phyloP scores from a whole-genome alignment of 2,113 vertebrate genomes.

The Rissa tridactyla region DNA sequence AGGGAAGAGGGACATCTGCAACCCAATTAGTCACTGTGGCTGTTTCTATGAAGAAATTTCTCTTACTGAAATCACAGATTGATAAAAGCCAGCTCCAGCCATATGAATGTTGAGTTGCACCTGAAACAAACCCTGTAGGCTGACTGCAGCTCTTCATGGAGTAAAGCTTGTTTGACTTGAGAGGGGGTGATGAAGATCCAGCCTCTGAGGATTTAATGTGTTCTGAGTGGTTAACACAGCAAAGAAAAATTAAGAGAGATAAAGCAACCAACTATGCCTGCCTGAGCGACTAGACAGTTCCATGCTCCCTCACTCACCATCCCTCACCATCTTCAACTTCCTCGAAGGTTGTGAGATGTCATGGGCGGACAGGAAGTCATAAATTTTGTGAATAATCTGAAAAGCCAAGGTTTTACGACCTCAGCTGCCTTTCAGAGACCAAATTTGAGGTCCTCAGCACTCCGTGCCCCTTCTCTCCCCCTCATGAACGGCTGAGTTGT shows the following conservation, averaged over 20 bases:
- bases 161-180: background rate
- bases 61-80: background rate
- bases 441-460: background rate
- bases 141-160: background rate
- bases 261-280: background rate
- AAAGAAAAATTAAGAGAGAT: background rate
- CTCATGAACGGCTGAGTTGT: accelerated
- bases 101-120: background rate
- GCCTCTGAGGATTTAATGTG: background rate
- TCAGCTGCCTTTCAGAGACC: background rate
- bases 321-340: background rate
- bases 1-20: background rate
- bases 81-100: background rate
- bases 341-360: background rate
- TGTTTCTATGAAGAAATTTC: background rate
- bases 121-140: background rate
- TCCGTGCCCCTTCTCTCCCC: background rate
- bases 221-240: background rate
- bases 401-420: background rate
- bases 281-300: background rate
- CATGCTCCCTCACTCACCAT: background rate
- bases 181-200: background rate
- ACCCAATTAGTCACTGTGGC: background rate
- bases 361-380: too few species aligned
- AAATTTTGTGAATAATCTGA: background rate